Percentiles rank a stretch among this genome's conserved stretches.
Conservation (phyloP, 1,140 invertebrate species). For the Nomia melanderi region DNA sequence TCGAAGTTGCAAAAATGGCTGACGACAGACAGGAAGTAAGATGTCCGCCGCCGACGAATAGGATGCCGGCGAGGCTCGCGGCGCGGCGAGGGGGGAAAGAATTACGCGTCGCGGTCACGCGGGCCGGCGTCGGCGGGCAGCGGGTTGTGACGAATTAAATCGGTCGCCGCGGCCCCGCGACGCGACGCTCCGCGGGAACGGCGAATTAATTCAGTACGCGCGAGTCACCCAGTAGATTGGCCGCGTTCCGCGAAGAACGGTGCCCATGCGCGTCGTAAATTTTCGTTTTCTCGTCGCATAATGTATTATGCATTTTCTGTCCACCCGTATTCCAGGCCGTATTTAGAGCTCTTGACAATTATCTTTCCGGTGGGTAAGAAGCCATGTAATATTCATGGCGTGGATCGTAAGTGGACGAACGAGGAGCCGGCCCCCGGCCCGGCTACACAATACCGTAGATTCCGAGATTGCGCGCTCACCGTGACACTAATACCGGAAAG, state of each 20-base stretch:
- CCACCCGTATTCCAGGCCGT: constrained; percentile 72
- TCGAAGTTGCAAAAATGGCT: background rate
- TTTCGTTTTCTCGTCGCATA: constrained; percentile 74
- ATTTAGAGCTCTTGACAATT: constrained; percentile 81
- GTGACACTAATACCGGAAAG: constrained; percentile 80
- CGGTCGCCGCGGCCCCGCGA: background rate
- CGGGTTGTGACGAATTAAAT: constrained; percentile 26
- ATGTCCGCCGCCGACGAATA: background rate
- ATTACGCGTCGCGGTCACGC: constrained; percentile 14
- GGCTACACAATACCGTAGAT: constrained; percentile 77
- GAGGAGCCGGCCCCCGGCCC: constrained; percentile 30
- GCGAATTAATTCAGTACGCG: constrained; percentile 42
- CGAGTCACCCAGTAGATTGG: constrained; percentile 47
- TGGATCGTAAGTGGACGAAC: constrained; percentile 74
- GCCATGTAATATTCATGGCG: constrained; percentile 80
- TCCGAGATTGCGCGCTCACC: constrained; percentile 79
- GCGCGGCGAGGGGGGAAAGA: background rate
- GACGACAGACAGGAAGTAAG: background rate
- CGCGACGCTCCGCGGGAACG: constrained; percentile 3
- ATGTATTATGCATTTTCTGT: constrained; percentile 79
- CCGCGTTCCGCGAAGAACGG: constrained; percentile 49
- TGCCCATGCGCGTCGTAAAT: constrained; percentile 70
- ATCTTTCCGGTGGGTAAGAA: constrained; percentile 80
- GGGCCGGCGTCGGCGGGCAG: background rate
- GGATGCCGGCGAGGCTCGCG: too few species aligned